Conservation (phyloP, 2,888 invertebrate genomes). For the Heliconius sara region DNA sequence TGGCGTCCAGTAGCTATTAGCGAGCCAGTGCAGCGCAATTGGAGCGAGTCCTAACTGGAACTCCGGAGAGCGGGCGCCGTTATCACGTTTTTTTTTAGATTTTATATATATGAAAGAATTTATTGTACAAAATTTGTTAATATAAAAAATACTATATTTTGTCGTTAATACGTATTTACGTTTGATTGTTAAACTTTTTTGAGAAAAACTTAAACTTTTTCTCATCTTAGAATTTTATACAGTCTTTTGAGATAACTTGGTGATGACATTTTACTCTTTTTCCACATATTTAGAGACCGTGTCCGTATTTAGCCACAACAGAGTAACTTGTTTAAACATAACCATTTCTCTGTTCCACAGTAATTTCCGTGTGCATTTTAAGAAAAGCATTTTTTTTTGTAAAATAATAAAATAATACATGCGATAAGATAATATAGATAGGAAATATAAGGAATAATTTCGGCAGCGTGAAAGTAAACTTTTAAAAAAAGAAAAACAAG, state of each 20-base stretch:
- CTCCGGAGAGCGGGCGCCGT: constrained; percentile 51
- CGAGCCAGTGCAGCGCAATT: constrained; percentile 64
- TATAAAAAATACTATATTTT: too few relatives aligned
- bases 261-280: neutral
- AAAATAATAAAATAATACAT: neutral
- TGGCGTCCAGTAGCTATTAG: constrained; percentile 36
- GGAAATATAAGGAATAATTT: neutral
- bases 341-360: neutral
- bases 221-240: too few relatives aligned
- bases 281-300: neutral
- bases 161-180: too few relatives aligned
- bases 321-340: neutral
- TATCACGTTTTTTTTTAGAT: constrained; percentile 44
- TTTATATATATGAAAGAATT: constrained; percentile 32
- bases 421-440: neutral
- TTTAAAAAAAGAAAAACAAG: too few relatives aligned
- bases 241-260: too few relatives aligned
- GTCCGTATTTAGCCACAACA: neutral
- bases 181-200: too few relatives aligned
- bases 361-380: too few relatives aligned
- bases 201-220: too few relatives aligned
- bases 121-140: neutral
- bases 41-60: constrained; percentile 75
- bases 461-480: neutral
- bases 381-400: too few relatives aligned